phyloP scores from a whole-genome alignment of 2,888 invertebrate species.

The Petrolisthes manimaculis region DNA sequence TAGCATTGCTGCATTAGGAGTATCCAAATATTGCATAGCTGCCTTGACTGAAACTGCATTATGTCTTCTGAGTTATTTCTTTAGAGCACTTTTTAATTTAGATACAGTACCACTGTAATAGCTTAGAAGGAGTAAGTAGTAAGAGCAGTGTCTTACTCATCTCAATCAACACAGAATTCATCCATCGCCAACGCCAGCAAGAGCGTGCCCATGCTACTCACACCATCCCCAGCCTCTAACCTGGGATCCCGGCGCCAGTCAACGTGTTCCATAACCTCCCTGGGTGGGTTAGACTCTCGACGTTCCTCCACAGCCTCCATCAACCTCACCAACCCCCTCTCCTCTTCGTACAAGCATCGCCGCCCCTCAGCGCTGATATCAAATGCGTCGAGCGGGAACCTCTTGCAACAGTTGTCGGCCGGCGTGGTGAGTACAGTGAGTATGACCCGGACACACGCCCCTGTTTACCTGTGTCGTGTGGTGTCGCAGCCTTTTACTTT shows the following conservation, averaged over 20 bases:
- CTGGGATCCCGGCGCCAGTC: conserved; percentile 60
- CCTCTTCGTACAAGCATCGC: conserved; percentile 57
- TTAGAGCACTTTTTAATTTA: too few relatives aligned
- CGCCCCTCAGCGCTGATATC: conserved; percentile 63
- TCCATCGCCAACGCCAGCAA: conserved; percentile 64
- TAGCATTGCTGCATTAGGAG: too few relatives aligned
- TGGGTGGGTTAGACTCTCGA: conserved; percentile 62
- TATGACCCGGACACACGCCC: conserved; percentile 45
- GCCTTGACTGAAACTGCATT: too few relatives aligned
- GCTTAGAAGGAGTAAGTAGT: not conserved
- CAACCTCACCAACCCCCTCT: conserved; percentile 60
- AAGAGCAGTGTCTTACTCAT: not conserved
- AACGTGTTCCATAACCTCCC: conserved; percentile 62
- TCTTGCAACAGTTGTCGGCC: conserved; percentile 89
- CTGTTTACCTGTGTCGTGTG: conserved; percentile 30
- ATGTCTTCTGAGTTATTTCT: too few relatives aligned
- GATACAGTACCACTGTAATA: too few relatives aligned
- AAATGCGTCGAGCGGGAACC: conserved; percentile 71
- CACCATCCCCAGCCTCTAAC: conserved; percentile 53
- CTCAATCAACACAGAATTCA: conserved; percentile 50
- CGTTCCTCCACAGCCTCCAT: conserved; percentile 62
- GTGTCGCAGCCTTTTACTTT: not conserved
- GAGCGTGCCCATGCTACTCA: conserved; percentile 65
- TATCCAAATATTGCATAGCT: too few relatives aligned
- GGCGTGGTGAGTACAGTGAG: conserved; percentile 84